Conservation (phyloP, 2,888 invertebrate species). For the Hyles lineata region DNA sequence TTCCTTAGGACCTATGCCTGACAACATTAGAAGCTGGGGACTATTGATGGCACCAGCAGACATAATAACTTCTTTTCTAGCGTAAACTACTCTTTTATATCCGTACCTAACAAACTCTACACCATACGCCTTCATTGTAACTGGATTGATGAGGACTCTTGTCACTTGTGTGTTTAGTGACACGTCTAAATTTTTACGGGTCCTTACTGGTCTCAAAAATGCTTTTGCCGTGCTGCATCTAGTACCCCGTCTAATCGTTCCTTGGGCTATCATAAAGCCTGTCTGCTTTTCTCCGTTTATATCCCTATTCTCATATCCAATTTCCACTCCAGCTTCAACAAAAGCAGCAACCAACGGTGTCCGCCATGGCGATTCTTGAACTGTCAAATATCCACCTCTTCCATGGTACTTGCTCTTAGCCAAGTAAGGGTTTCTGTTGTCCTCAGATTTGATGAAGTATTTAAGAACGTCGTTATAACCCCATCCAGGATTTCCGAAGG, state of each 20-base stretch:
- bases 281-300: constrained; percentile 92
- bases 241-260: constrained; percentile 90
- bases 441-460: constrained; percentile 96
- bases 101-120: constrained; percentile 93
- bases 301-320: constrained; percentile 93
- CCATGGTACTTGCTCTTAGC: constrained; percentile 88
- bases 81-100: constrained; percentile 87
- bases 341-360: constrained; percentile 93
- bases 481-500: constrained; percentile 95
- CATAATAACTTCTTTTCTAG: constrained; percentile 93
- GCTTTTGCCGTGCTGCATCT: constrained; percentile 95
- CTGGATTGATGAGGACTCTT: constrained; percentile 89
- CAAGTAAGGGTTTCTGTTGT: constrained; percentile 94
- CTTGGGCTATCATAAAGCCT: constrained; percentile 93
- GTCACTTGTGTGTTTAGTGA: constrained; percentile 92
- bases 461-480: constrained; percentile 92
- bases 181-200: constrained; percentile 91
- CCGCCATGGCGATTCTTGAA: constrained; percentile 94
- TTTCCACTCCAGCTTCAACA: constrained; percentile 91
- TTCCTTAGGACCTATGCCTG: constrained; percentile 91
- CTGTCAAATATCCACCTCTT: constrained; percentile 90
- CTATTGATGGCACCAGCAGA: constrained; percentile 96
- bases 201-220: constrained; percentile 91
- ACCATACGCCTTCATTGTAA: constrained; percentile 90
- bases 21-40: constrained; percentile 96